phyloP scores from a whole-genome alignment of 1,140 invertebrate species.

The Grapholita molesta region DNA sequence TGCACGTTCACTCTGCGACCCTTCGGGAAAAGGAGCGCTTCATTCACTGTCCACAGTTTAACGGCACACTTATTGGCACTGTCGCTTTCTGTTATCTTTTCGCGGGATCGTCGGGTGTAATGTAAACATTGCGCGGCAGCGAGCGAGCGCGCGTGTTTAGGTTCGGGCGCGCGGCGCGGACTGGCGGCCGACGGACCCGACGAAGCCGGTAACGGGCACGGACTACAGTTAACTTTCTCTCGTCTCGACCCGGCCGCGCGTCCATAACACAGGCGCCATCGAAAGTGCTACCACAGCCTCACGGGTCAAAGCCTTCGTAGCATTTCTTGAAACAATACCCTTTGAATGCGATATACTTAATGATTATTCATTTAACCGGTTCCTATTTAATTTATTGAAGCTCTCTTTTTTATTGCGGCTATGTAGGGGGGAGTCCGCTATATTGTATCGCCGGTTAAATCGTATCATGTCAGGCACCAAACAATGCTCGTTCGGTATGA shows the following conservation, averaged over 20 bases:
- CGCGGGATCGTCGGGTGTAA: conserved; percentile 35
- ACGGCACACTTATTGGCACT: conserved; percentile 41
- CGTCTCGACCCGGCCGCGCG: conserved; percentile 45
- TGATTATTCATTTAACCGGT: conserved; percentile 33
- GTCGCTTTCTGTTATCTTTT: conserved; percentile 58
- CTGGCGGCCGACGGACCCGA: conserved; percentile 27
- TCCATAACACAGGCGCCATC: conserved; percentile 60
- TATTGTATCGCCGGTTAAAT: no score
- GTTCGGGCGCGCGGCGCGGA: conserved; percentile 22
- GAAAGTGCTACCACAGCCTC: conserved; percentile 63
- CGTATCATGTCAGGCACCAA: no score
- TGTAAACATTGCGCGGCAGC: conserved; percentile 49
- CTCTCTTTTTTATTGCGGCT: neutral
- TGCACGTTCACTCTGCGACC: conserved; percentile 48
- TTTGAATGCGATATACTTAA: conserved; percentile 18
- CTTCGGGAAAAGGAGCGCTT: conserved; percentile 11
- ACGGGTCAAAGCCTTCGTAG: conserved; percentile 57
- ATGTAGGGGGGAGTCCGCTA: no score
- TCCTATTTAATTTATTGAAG: neutral
- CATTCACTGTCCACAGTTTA: conserved; percentile 34
- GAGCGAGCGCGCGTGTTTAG: conserved; percentile 26
- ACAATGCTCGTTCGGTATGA: no score
- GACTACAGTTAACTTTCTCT: conserved; percentile 76
- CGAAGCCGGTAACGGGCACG: conserved; percentile 55
- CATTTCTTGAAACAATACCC: conserved; percentile 9